Evolutionary conservation across 2,113 vertebrate genomes (phyloP).

Genomic region (Myocastor coypus): DNA sequence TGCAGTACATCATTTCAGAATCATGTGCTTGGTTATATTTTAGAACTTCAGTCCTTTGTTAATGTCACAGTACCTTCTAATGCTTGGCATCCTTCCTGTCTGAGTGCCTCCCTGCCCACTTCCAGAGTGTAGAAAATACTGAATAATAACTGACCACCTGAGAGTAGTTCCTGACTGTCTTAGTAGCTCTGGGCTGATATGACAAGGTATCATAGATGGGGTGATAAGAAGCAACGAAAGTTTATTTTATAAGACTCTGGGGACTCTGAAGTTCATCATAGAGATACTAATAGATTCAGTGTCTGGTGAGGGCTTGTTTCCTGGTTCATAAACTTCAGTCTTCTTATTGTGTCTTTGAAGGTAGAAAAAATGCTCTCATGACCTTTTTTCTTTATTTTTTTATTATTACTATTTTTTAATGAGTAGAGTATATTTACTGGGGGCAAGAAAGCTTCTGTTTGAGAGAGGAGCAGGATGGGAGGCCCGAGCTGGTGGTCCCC

Average conservation of each 20-base stretch:
- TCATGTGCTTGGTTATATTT: conserved; percentile 26
- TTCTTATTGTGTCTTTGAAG: neutral
- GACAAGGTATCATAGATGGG: neutral
- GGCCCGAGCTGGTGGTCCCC: too few relatives aligned
- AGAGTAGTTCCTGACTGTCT: neutral
- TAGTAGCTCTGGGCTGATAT: neutral
- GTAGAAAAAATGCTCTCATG: neutral
- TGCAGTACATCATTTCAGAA: conserved; percentile 5
- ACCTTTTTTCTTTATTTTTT: too few relatives aligned
- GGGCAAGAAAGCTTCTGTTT: too few relatives aligned
- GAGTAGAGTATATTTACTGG: too few relatives aligned
- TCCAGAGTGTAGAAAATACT: neutral
- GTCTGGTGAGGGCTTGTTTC: neutral
- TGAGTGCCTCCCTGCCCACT: neutral
- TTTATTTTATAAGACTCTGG: neutral
- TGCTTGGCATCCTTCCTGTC: neutral
- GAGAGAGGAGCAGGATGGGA: too few relatives aligned
- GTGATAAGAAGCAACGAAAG: neutral
- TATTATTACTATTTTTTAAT: too few relatives aligned
- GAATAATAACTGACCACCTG: neutral
- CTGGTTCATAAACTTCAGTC: neutral
- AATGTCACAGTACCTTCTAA: neutral
- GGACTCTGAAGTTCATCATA: neutral
- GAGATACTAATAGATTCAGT: neutral
- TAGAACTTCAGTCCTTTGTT: conserved; percentile 27